Conservation (phyloP, 2,113 vertebrate genomes). For the Speoplatyrhinus poulsoni region DNA sequence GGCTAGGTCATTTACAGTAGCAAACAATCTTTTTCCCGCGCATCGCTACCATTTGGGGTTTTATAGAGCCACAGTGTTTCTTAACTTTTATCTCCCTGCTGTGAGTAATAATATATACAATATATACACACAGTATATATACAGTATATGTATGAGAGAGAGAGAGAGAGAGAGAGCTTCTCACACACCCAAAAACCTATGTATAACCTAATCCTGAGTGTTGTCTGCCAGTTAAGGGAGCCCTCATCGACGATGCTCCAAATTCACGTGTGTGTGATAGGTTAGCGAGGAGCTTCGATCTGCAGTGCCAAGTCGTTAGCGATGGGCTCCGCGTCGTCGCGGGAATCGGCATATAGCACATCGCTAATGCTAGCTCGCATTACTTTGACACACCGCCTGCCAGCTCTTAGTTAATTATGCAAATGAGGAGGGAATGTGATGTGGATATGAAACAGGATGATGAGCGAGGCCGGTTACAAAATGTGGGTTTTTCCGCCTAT, state of each 20-base stretch:
- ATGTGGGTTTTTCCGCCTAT: background rate
- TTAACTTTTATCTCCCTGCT: background rate
- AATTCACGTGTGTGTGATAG: conserved; percentile 46
- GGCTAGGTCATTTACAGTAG: too few relatives aligned
- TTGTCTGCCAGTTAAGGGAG: conserved; percentile 45
- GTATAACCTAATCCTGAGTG: conserved; percentile 24
- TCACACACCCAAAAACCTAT: conserved; percentile 6
- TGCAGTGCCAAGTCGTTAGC: conserved; percentile 3
- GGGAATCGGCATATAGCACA: background rate
- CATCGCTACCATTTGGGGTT: too few relatives aligned
- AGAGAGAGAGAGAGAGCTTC: background rate
- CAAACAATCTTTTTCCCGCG: too few relatives aligned
- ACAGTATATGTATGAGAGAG: background rate
- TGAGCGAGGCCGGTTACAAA: background rate
- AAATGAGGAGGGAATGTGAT: background rate
- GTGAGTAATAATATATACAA: background rate
- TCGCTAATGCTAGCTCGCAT: conserved; percentile 16
- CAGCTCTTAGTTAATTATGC: background rate
- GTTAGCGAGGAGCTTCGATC: conserved; percentile 35
- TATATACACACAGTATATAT: conserved; percentile 2
- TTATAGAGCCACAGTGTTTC: too few relatives aligned
- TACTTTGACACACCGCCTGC: background rate
- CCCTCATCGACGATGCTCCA: conserved; percentile 46
- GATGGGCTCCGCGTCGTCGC: background rate
- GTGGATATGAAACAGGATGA: background rate